Base-by-base conservation (phyloP, 2,113 vertebrate species). In the Antechinus stuartii region DNA sequence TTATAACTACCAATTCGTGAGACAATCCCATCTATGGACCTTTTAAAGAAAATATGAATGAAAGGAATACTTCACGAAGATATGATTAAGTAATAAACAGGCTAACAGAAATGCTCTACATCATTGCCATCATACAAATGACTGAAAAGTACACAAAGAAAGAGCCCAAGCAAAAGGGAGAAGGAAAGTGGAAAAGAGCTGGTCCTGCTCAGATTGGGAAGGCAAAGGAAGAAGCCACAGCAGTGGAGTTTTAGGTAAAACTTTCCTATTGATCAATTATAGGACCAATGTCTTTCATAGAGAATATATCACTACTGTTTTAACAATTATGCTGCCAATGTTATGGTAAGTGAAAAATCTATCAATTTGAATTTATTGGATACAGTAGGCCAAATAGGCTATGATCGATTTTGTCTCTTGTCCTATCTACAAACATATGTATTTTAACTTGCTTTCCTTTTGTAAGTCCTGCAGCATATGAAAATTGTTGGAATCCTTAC, bases 311-410 rank as follows among this genome's bases (percentile, higher is more conserved):
- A 25, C 10, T 54, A 54, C 11, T 61, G 56, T 30, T 99, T 99
- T 90, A 99, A 99, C 98, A 99, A 99, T 98, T 99, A 99, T 97
- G 99, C 99, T 97, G 99, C 99, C 96, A 99, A 99, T 98, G 99
- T 99, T 95, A 99, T 99, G 99, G 99, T 99, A 22, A 99, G 99
- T 98, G 99, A 99, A 27, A 99, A 99, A 97, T 99, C 99, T 0
- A 99, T 99, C 93, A 99, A 99, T 93, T 98, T 99, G 98, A 99
- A 99, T 54, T 98, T 99, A 53, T 99, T 99, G 99, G 99, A 99
- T 97, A 99, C 99, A 95, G 99, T 99, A 61, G 99, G 99, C 94
- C 99, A 99, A 98, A 99, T 99, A 97, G 99, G 99, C 98, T 99
- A 99, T 1, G 99, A 99, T 99, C 98, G 99, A 93, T 98, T 99